Conservation (phyloP, 2,888 invertebrate species). For the Tiliacea citrago region DNA sequence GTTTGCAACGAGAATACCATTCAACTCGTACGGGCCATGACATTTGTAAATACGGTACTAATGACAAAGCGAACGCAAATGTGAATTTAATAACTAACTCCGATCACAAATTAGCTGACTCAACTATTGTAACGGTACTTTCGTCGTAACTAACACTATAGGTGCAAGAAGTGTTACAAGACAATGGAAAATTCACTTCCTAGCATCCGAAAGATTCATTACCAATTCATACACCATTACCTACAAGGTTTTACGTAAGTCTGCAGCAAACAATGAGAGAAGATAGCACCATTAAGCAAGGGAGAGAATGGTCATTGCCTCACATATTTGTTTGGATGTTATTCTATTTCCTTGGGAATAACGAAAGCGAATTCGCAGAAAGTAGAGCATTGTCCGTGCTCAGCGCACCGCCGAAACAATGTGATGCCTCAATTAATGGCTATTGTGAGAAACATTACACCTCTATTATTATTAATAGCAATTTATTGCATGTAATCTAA, state of each 20-base stretch:
- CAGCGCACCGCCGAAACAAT: conserved; percentile 65
- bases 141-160: conserved; percentile 56
- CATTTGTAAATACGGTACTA: conserved; percentile 62
- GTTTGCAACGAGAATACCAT: conserved; percentile 54
- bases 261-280: conserved; percentile 84
- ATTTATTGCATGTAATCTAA: conserved; percentile 33
- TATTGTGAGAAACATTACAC: conserved; percentile 67
- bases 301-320: conserved; percentile 87
- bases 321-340: conserved; percentile 83
- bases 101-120: conserved; percentile 48
- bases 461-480: conserved; percentile 53
- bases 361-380: conserved; percentile 80
- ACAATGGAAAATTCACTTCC: conserved; percentile 85
- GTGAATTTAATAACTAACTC: conserved; percentile 57
- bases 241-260: conserved; percentile 85
- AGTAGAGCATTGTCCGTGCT: conserved; percentile 77
- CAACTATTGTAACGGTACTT: conserved; percentile 37
- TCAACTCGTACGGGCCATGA: conserved; percentile 57
- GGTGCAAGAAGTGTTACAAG: conserved; percentile 54
- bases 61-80: conserved; percentile 61
- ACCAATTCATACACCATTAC: conserved; percentile 86
- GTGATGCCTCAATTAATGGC: conserved; percentile 68
- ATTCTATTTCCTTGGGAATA: conserved; percentile 80
- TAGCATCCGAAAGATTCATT: conserved; percentile 83
- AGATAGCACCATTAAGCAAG: conserved; percentile 84